Evolutionary conservation across 2,797 vertebrate species (phyloP), one percentile per base, ranked within the genome.

Genomic region (Platyrinchus mystaceus): DNA sequence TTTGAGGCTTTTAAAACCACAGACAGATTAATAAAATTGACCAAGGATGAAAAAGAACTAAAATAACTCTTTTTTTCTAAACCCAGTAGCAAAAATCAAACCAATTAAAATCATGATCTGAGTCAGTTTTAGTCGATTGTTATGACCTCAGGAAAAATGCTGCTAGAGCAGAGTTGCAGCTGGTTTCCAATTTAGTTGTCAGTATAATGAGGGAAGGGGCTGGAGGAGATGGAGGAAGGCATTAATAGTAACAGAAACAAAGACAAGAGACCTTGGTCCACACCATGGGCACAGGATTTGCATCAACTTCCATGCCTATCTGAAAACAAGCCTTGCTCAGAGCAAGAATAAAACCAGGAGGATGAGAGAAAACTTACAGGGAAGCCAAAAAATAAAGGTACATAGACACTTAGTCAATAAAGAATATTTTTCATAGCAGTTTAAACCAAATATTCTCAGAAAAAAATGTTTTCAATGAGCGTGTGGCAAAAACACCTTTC

Each of bases 41-140:
- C 43, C 87, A 55, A 66, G 79, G 71, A 71, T 71, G 68, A 86
- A 69, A 71, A 36, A 19, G 70, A 49, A 75, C 78, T 75, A 37
- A 92, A 91, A 83, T 58, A 85, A 46, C 32, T 37, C n/a, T 50
- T 84, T 46, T 55, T 23, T 74, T 32, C 58, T 80, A 41, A 83
- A 81, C 64, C 82, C 71, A 80, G 49, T n/a, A 18, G 78, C 75
- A 87, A 74, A 87, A 93, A 90, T 83, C 87, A 96, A 95, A 83
- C 62, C 64, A 89, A 93, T 92, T 96, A 87, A 90, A 97, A 87
- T 62, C 58, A 83, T 9, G 28, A 95, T 91, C 74, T 2, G 4
- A 87, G 79, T 69, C 87, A 63, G 69, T 85, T 95, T 80, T 60
- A 83, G 90, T 60, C 10, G 0, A 85, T 53, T 44, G 47, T 30